phyloP scores from a whole-genome alignment of 2,888 invertebrate genomes.

The Aplocera efformata region DNA sequence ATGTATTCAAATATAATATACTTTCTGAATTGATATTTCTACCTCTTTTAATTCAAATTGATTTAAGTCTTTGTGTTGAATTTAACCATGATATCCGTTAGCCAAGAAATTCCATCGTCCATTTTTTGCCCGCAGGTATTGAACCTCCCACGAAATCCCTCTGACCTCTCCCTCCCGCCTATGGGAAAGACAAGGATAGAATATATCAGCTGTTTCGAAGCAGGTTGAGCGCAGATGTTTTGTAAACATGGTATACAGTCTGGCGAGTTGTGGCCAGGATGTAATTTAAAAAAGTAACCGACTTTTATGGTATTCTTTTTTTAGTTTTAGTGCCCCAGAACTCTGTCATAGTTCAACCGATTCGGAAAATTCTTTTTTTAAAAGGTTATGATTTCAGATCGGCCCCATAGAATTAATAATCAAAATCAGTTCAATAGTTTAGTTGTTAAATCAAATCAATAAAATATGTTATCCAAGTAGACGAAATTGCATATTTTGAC shows the following conservation, averaged over 20 bases:
- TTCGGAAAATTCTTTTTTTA: too few relatives aligned
- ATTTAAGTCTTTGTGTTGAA: not conserved
- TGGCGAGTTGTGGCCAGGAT: not conserved
- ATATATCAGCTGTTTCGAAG: constrained; percentile 25
- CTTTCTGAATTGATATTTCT: too few relatives aligned
- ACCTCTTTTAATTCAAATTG: too few relatives aligned
- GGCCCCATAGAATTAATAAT: too few relatives aligned
- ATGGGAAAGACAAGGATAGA: constrained; percentile 6
- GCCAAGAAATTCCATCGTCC: not conserved
- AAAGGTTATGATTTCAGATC: too few relatives aligned
- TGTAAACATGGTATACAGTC: constrained; percentile 5
- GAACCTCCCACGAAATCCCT: constrained; percentile 25
- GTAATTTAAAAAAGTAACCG: not conserved
- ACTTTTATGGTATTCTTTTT: not conserved
- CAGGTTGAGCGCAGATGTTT: constrained; percentile 29
- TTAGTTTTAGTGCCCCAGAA: not conserved
- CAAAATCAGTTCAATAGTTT: too few relatives aligned
- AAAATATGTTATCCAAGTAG: too few relatives aligned
- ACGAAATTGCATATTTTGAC: too few relatives aligned
- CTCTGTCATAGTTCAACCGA: too few relatives aligned
- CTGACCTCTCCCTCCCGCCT: constrained; percentile 25
- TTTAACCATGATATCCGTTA: not conserved
- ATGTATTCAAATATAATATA: too few relatives aligned
- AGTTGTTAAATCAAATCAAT: too few relatives aligned
- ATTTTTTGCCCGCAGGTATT: not conserved